These are phyloP conservation scores for Pilophorus perplexus DNA, from an alignment of 2,888 invertebrate genomes.

Conservation along the genomic window DNA sequence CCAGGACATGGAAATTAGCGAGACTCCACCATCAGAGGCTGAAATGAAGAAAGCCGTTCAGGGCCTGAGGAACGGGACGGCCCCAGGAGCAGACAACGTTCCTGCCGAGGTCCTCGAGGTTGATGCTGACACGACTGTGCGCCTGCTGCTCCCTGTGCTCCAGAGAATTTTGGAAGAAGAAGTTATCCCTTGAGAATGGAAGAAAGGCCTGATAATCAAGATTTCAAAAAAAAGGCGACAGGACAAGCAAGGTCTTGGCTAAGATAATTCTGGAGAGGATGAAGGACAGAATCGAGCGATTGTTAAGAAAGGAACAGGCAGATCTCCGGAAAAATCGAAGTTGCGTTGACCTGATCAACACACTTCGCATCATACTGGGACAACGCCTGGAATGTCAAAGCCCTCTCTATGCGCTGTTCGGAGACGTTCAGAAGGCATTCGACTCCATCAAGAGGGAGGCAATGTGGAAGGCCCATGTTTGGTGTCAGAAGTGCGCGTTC, in stretches of 20 bases:
- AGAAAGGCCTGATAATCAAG: not conserved
- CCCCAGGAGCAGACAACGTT: not conserved
- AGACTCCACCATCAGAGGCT: not conserved
- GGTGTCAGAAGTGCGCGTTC: too few species aligned
- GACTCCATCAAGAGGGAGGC: not conserved
- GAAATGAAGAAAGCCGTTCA: not conserved
- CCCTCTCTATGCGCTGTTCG: not conserved
- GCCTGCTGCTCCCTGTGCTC: not conserved
- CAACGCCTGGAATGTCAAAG: constrained; percentile 1
- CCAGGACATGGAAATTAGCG: not conserved
- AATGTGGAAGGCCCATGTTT: constrained; percentile 3
- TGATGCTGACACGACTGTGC: not conserved
- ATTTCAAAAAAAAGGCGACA: not conserved
- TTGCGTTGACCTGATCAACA: constrained; percentile 8
- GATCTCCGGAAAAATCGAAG: not conserved
- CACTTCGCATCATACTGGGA: too few species aligned
- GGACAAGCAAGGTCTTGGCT: not conserved
- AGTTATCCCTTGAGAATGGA: not conserved
- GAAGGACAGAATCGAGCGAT: not conserved
- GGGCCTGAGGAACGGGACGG: not conserved
- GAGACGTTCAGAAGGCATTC: not conserved
- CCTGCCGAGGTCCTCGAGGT: not conserved
- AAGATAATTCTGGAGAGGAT: constrained; percentile 4
- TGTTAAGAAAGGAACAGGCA: not conserved
- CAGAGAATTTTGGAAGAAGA: not conserved